Evolutionary conservation across 2,797 vertebrate genomes (phyloP), one percentile per base, ranked within the genome.

Genomic region (Melanotaenia boesemani): DNA sequence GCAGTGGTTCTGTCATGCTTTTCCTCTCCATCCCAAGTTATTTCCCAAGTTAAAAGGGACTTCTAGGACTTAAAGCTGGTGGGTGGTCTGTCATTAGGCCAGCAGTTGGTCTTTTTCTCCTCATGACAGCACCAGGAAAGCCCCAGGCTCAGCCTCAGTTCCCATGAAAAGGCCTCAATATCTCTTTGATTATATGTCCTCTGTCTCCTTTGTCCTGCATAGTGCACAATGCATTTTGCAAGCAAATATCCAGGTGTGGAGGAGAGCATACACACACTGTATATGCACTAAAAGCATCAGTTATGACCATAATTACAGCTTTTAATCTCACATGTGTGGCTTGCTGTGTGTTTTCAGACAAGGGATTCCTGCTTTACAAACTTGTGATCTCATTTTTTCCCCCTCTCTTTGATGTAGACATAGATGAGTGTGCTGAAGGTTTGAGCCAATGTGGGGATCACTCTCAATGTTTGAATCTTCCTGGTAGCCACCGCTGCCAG

Each of bases 391-490:
- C 50, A 26, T 52, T 70, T 4, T 66, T 16, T 70, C 37, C 70
- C 28, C 18, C 50, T 63, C 9, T 68, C 63, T 85, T 64, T 75
- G 58, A 2, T 77, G 69, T 80, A 97, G 97, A 98, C 84, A 54
- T 97, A n/a, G 94, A 98, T n/a, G 97, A 98, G 88, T 98, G 97
- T 79, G 88, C 87, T 0, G 93, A 94, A 52, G 89, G 89, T 48
- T 60, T 85, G 72, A 83, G 84, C 24, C 90, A 74, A 22, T 99
- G 97, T 0, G 94, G 96, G 0, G 90, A 94, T 74, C 94, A 97
- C 64, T 81, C 95, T 1, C 15, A 93, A 72, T 99, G 98, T 44
- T 36, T 95, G 70, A 99, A 99, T 76, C 36, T 89, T 18, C 93
- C 90, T 0, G 97, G 97, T 2, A 96, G 94, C 86, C 94, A 96